A percentile compares a stretch with the other conserved stretches of the same genome.
Conservation (phyloP, 2,888 invertebrate genomes). For the Stenodema calcarata region DNA sequence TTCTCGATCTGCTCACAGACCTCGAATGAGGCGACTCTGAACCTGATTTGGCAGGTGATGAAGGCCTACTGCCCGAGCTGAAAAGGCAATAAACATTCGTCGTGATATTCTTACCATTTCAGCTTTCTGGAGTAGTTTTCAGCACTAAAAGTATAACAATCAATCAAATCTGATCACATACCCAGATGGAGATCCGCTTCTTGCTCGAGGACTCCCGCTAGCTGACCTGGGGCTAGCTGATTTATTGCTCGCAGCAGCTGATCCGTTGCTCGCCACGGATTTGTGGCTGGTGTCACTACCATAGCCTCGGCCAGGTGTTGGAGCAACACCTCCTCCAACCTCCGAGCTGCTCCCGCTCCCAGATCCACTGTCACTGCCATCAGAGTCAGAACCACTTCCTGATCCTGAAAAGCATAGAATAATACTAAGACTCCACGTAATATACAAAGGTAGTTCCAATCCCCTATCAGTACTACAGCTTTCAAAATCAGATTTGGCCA, state of each 20-base stretch:
- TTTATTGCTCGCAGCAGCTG: constrained; percentile 7
- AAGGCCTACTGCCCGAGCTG: constrained; percentile 34
- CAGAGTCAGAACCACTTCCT: constrained; percentile 43
- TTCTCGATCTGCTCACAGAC: constrained; percentile 9
- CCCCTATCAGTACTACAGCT: too few relatives aligned
- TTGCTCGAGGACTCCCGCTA: constrained; percentile 47
- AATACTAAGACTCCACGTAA: not conserved
- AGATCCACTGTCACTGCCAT: constrained; percentile 25
- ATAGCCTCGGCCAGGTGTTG: constrained; percentile 27
- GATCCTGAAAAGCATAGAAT: constrained; percentile 7
- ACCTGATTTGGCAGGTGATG: constrained; percentile 26
- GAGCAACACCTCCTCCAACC: not conserved
- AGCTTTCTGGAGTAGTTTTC: too few relatives aligned
- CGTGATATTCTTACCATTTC: too few relatives aligned
- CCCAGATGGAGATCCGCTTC: constrained; percentile 17
- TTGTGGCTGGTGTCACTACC: constrained; percentile 21
- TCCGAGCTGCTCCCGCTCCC: constrained; percentile 23
- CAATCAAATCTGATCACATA: not conserved
- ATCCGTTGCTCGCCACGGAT: constrained; percentile 4
- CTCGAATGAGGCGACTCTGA: constrained; percentile 26
- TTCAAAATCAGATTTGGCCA: too few relatives aligned
- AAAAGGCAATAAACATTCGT: not conserved
- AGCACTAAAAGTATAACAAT: too few relatives aligned
- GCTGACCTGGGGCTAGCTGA: constrained; percentile 55
- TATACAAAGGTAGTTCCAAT: not conserved